Evolutionary conservation across 2,888 invertebrate genomes (phyloP), one percentile per base, ranked within the genome.

Genomic region (Diarsia rubi): DNA sequence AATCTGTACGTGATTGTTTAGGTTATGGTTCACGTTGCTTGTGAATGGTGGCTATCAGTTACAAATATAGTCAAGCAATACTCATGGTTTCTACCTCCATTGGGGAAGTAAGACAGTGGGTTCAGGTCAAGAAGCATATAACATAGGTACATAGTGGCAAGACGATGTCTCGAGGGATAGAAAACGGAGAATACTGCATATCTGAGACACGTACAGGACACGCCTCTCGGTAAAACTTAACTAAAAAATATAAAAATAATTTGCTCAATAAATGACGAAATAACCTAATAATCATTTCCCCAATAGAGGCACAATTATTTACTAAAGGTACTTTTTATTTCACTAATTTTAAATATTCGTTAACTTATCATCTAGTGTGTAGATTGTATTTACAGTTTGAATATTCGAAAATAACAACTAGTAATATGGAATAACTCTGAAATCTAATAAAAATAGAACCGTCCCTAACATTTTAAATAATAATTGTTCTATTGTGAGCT

Each of bases 381-480:
- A 79, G 68, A 80, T n/a, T 67, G 65, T 86, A 86, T 86, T 78
- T 86, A 86, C 86, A 86, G 47, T 73, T 78, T 71, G 67, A 78
- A 84, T 78, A 82, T 78, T 79, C 62, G 66, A 81, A 81, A 74
- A 75, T 65, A 69, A 76, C 44, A 71, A 52, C 42, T 62, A 74
- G 73, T 78, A 79, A 73, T 37, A 75, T 78, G 83, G 85, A 84
- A 84, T 80, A 73, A 70, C 11, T 73, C 42, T 75, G 47, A 37
- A 59, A 49, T 16, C 42, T 62, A 49, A 52, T n/a, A 67, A 31
- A 27, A 63, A 52, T 63, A 37, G 47, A 57, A 65, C 64, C 70
- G 37, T 47, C 76, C 68, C 49, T 62, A 49, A 57, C 19, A 19
- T 31, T 63, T 31, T 44, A n/a, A 42, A 44, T 27, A n/a, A 59